Conservation (phyloP, 1,140 invertebrate species). For the Anadara kagoshimensis region DNA sequence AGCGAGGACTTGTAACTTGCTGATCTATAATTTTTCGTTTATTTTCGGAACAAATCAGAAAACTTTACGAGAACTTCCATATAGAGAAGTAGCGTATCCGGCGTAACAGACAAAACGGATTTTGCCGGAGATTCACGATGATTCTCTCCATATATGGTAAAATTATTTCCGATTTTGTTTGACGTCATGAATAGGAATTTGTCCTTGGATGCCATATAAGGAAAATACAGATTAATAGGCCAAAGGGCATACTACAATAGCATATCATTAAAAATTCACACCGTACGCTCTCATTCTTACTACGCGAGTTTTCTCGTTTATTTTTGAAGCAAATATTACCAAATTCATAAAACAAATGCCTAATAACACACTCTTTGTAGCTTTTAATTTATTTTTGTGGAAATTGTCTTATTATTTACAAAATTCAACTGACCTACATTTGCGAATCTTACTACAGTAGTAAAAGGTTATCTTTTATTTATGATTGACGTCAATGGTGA, state of each 20-base stretch:
- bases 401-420: constrained; percentile 6
- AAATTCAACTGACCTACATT: constrained; percentile 54
- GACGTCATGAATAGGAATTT: constrained; percentile 51
- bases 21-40: constrained; percentile 7
- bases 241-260: constrained; percentile 46
- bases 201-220: constrained; percentile 62
- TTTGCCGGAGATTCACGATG: constrained; percentile 42
- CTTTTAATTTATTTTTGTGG: constrained; percentile 14
- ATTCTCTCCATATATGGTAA: constrained; percentile 59
- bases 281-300: constrained; percentile 35
- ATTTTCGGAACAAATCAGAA: constrained; percentile 8
- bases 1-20: no score
- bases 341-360: constrained; percentile 20
- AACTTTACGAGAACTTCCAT: constrained; percentile 51
- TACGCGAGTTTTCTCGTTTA: constrained; percentile 33
- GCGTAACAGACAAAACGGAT: constrained; percentile 21
- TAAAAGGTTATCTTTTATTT: constrained; percentile 53
- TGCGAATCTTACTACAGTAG: constrained; percentile 31
- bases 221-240: constrained; percentile 47
- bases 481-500: constrained; percentile 62
- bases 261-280: constrained; percentile 11
- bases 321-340: not conserved
- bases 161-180: constrained; percentile 49
- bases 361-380: constrained; percentile 8
- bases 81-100: constrained; percentile 52